These are phyloP conservation scores for Diaperis boleti DNA, from an alignment of 2,888 invertebrate genomes.

Conservation along the genomic window DNA sequence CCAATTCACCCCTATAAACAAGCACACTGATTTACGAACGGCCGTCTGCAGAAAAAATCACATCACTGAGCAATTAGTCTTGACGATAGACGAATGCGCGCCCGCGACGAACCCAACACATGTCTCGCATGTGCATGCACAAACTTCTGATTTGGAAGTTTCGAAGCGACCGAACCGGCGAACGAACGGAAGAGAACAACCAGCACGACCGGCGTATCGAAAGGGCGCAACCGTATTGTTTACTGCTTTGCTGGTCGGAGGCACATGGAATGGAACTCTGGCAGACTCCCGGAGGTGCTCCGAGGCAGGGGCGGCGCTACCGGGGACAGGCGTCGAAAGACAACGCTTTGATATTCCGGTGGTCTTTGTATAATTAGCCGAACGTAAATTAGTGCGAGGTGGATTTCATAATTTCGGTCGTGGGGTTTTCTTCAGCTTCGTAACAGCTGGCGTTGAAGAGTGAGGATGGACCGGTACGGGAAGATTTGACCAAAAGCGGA, in stretches of 20 bases:
- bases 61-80: conserved; percentile 43
- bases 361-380: too few relatives aligned
- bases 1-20: conserved; percentile 35
- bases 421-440: too few relatives aligned
- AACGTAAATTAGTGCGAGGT: too few relatives aligned
- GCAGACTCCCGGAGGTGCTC: conserved; percentile 40
- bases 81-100: conserved; percentile 42
- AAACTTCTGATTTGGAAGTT: conserved; percentile 7
- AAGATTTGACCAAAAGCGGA: too few relatives aligned
- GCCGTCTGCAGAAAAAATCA: conserved; percentile 37
- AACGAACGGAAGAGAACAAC: conserved; percentile 19
- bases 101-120: conserved; percentile 48
- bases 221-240: conserved; percentile 53
- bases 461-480: too few relatives aligned
- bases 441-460: too few relatives aligned
- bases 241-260: conserved; percentile 44
- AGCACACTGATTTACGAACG: conserved; percentile 26
- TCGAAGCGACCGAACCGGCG: too few relatives aligned
- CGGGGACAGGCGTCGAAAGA: conserved; percentile 10
- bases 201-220: conserved; percentile 41
- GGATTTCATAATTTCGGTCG: too few relatives aligned
- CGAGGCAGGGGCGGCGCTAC: conserved; percentile 20
- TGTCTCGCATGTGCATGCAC: conserved; percentile 49
- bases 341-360: background rate
- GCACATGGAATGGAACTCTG: conserved; percentile 47